Conservation (phyloP, 2,797 vertebrate genomes). For the Stomatorhinus walkeri region DNA sequence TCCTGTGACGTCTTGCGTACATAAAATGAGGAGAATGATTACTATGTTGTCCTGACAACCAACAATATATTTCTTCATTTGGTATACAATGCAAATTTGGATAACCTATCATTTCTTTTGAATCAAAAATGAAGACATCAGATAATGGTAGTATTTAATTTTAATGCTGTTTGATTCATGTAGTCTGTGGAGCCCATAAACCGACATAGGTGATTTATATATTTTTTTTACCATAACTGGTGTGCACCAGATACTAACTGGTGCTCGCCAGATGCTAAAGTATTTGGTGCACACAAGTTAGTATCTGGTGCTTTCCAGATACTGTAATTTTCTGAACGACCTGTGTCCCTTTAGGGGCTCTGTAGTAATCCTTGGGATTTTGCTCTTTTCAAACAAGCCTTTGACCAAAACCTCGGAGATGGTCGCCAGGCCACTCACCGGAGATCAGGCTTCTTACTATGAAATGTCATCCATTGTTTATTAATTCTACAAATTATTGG, state of each 20-base stretch:
- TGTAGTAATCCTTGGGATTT: background rate
- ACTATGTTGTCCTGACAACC: background rate
- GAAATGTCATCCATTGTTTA: background rate
- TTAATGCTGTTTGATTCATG: background rate
- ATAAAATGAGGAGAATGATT: background rate
- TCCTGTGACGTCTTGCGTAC: background rate
- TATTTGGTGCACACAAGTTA: too few relatives aligned
- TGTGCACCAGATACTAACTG: too few relatives aligned
- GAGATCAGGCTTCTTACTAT: background rate
- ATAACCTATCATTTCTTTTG: background rate
- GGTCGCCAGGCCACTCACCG: background rate
- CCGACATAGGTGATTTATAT: too few relatives aligned
- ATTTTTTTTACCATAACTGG: too few relatives aligned
- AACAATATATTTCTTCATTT: background rate
- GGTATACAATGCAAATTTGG: background rate
- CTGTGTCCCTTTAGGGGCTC: too few relatives aligned
- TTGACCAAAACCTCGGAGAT: background rate
- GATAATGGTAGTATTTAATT: background rate
- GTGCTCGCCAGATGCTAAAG: too few relatives aligned
- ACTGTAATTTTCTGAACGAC: too few relatives aligned
- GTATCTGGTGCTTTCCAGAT: too few relatives aligned
- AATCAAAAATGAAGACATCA: background rate
- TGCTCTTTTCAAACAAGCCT: background rate
- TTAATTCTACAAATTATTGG: background rate
- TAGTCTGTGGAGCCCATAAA: background rate